Evolutionary conservation across 1,140 invertebrate species (phyloP), one percentile per base, ranked within the genome.

Genomic region (Alviniconcha marisindica): DNA sequence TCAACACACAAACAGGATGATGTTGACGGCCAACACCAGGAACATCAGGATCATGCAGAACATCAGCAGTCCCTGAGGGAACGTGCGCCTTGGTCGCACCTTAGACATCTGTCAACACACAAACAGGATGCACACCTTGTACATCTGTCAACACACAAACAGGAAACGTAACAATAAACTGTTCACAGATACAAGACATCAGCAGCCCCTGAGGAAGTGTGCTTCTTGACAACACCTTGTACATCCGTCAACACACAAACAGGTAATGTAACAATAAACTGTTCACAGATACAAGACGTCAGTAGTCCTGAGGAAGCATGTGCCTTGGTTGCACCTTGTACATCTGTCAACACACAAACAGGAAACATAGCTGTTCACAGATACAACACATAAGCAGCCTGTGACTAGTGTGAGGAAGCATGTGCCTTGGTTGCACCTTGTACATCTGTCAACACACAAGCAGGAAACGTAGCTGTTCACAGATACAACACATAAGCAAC

Each of bases 41-140:
- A 92, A 91, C 93, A 94, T 94, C 42, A 94, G 81, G 38, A 92
- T 91, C 85, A 93, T 90, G 86, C 91, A 93, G 73, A 94, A 81
- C 88, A 94, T 90, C 33, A 94, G 85, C 18, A 94, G 84, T 1
- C 90, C 94, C 84, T 94, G 93, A 12, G 94, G 93, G 18, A 87
- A 85, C 3, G 94, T 94, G 48, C 90, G 87, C 0, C 85, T 76
- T 12, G 91, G 89, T 38, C 91, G 85, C 28, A 94, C 89, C 86
- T 92, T 93, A 88, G 5, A 48, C 44, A 48, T 48, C 44, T 48
- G 44, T 48, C 44, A 48, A 48, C 44, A 48, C 44, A 48, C 44
- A 48, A 48, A 48, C 44, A 48, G 18, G 7, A 48, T 48, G 18
- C 5, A 18, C 44, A 48, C 44, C 44, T 92, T 93, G 88, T 93